These are phyloP conservation scores for Panurus biarmicus DNA, from an alignment of 2,113 vertebrate species.

Conservation along the genomic window DNA sequence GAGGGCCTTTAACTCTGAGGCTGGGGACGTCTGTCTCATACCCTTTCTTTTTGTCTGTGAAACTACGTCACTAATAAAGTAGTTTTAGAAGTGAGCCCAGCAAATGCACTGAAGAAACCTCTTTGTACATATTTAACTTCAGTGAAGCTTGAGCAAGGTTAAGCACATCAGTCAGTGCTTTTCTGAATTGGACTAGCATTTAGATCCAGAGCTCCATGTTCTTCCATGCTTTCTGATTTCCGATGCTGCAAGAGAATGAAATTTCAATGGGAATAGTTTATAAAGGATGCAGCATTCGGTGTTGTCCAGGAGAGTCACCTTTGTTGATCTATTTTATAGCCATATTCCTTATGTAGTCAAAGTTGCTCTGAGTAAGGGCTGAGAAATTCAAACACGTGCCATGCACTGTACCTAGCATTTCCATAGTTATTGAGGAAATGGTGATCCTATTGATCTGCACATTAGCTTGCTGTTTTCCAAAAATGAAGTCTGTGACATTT, in stretches of 20 bases:
- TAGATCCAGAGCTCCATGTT: background rate
- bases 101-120: background rate
- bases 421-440: background rate
- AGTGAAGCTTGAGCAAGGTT: background rate
- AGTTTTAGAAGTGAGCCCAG: background rate
- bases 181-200: background rate
- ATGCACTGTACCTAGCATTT: background rate
- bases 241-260: background rate
- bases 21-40: background rate
- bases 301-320: background rate
- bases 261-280: background rate
- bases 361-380: background rate
- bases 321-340: background rate
- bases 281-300: background rate
- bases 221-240: background rate
- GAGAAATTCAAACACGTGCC: background rate
- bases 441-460: background rate
- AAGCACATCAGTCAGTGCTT: background rate
- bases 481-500: conserved; percentile 15
- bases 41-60: background rate
- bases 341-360: background rate
- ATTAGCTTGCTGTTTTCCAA: background rate
- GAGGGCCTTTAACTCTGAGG: background rate
- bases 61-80: background rate
- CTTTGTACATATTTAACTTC: background rate